Evolutionary conservation across 2,113 vertebrate species (phyloP), one percentile per base, ranked within the genome.

Genomic region (Formicarius rufipectus): DNA sequence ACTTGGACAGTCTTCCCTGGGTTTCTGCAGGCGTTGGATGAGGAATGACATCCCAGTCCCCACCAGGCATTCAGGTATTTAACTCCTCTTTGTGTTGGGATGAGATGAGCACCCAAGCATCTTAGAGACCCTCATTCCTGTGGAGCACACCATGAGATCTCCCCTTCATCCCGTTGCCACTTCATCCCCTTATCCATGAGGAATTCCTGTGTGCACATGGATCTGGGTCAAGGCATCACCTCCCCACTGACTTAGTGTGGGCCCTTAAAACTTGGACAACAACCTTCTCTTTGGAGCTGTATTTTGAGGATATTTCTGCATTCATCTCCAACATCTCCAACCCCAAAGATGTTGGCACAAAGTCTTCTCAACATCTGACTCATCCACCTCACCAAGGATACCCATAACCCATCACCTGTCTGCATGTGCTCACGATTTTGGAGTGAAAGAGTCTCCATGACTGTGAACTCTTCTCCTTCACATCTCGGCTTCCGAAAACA

Each of bases 31-130:
- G 75, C 64, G 53, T 45, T 88, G 80, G 86, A 73, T 87, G 24
- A 72, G 53, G 66, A 89, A 39, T 37, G 67, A 68, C 2, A 2
- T 17, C 35, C 50, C 64, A 58, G 13, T 6, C 47, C 10, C 45
- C 50, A 50, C 72, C 73, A 71, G 59, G 59, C 9, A 7, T 49
- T 73, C 75, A 62, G 79, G 83, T 92, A 15, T 90, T 73, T 58
- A 66, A 47, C 15, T 69, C 42, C 50, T 82, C 44, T 42, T 89
- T 3, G 2, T 4, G 20, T 4, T 4, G 2, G 31, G 40, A 44
- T 82, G 19, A 39, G 56, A 37, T 0, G 0, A 77, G 15, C 25
- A 40, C 22, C 4, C 62, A 69, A 66, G 25, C 6, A 0, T 23
- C 71, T 73, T 18, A 37, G n/a, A 90, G 58, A 79, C 31, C 28